Percentiles rank a stretch among this genome's conserved stretches.
Evolutionary conservation across 2,888 invertebrate genomes (phyloP).

Genomic region (Leucoptera coffeella): DNA sequence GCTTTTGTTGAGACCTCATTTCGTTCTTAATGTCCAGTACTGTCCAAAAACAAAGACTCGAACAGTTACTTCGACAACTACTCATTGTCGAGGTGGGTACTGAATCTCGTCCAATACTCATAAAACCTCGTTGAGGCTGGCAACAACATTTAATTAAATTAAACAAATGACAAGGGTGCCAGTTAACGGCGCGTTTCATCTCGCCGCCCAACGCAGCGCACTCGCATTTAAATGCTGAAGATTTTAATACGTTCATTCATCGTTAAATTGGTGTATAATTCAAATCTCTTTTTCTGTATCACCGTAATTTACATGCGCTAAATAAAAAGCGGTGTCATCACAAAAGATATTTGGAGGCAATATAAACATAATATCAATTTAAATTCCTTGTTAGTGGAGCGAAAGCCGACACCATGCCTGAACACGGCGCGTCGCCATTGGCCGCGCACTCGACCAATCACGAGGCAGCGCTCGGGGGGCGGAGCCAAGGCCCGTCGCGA

Average conservation of each 20-base stretch:
- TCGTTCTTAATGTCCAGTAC: no score
- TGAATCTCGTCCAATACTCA: no score
- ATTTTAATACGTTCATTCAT: slow-evolving; percentile 38
- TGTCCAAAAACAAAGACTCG: no score
- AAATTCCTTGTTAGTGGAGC: slow-evolving; percentile 53
- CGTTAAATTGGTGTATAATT: slow-evolving; percentile 41
- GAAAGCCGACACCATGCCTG: slow-evolving; percentile 53
- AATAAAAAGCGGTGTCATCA: slow-evolving; percentile 55
- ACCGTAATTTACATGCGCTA: slow-evolving; percentile 50
- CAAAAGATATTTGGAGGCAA: slow-evolving; percentile 54
- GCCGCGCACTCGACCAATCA: slow-evolving; percentile 20
- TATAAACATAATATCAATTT: slow-evolving; percentile 55
- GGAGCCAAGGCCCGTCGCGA: no score
- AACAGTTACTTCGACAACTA: no score
- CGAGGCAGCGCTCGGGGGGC: slow-evolving; percentile 7
- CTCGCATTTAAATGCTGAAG: slow-evolving; percentile 14
- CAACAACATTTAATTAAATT: no score
- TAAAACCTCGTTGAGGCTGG: no score
- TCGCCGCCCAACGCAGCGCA: slow-evolving; percentile 10
- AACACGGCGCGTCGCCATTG: slow-evolving; percentile 20
- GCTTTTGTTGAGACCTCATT: no score
- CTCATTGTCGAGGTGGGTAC: no score
- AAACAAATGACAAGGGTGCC: no score
- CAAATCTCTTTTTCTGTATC: slow-evolving; percentile 47
- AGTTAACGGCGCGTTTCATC: slow-evolving; percentile 16